These are phyloP conservation scores for Eulemur macaco DNA, from an alignment of 2,113 vertebrate species.

Conservation along the genomic window DNA sequence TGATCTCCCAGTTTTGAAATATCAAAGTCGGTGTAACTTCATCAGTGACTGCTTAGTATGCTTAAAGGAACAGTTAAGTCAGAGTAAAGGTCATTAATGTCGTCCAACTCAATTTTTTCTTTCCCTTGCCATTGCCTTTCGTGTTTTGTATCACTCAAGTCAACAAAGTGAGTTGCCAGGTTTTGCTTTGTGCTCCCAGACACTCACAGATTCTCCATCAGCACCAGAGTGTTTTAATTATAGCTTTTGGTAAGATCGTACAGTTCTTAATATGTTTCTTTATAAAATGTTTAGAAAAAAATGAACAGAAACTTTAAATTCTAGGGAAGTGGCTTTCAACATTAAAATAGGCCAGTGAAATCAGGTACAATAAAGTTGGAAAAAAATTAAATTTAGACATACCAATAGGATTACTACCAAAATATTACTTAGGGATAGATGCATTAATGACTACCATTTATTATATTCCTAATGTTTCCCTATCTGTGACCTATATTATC, in stretches of 20 bases:
- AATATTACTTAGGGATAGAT: not conserved
- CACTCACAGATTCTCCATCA: not conserved
- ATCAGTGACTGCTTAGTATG: not conserved
- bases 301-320: conserved; percentile 11
- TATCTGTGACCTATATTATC: not conserved
- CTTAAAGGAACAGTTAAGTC: not conserved
- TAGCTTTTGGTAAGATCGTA: not conserved
- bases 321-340: not conserved
- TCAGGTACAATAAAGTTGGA: not conserved
- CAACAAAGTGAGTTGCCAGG: not conserved
- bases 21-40: not conserved
- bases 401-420: not conserved
- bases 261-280: not conserved
- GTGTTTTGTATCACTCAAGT: not conserved
- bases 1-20: conserved; percentile 6
- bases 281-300: not conserved
- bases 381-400: conserved; percentile 18
- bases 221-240: not conserved
- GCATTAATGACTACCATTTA: not conserved
- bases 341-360: conserved; percentile 9
- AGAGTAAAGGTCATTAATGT: not conserved
- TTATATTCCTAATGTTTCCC: not conserved
- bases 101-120: not conserved
- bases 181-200: not conserved
- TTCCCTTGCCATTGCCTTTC: not conserved